These are phyloP conservation scores for Gryon sp. DNA, from an alignment of 1,140 invertebrate species.

Conservation along the genomic window DNA sequence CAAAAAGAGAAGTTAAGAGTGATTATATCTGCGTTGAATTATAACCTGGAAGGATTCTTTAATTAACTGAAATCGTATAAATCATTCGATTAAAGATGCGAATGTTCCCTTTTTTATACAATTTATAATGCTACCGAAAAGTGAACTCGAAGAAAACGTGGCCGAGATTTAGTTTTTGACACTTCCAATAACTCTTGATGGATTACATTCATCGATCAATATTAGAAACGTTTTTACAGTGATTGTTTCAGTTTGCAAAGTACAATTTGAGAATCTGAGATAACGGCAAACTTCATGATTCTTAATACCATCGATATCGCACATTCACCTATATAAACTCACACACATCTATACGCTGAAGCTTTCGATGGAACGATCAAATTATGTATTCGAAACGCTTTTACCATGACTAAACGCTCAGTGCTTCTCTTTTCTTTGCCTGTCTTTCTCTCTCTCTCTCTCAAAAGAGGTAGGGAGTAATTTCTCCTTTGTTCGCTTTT, in stretches of 20 bases:
- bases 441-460: not conserved
- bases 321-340: too few species aligned
- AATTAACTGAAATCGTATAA: too few species aligned
- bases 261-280: conserved; percentile 1
- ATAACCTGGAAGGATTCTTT: too few species aligned
- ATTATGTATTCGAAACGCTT: conserved; percentile 30
- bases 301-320: too few species aligned
- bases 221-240: conserved; percentile 31
- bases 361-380: too few species aligned
- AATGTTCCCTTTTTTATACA: conserved; percentile 5
- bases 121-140: conserved; percentile 30
- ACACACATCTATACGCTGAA: too few species aligned
- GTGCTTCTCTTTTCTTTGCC: too few species aligned
- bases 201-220: conserved; percentile 47
- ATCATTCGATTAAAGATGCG: not conserved
- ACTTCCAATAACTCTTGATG: conserved; percentile 40
- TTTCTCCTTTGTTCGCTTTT: conserved; percentile 19
- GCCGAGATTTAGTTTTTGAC: conserved; percentile 30
- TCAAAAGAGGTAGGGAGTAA: not conserved
- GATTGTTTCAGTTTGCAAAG: not conserved
- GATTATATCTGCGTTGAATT: too few species aligned
- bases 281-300: too few species aligned
- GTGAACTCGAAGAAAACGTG: conserved; percentile 13
- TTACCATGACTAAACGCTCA: conserved; percentile 17
- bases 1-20: too few species aligned